These are phyloP conservation scores for Hydra vulgaris DNA, from an alignment of 30 jellyfish, hydroid and myxozoan species.

Conservation along the genomic window DNA sequence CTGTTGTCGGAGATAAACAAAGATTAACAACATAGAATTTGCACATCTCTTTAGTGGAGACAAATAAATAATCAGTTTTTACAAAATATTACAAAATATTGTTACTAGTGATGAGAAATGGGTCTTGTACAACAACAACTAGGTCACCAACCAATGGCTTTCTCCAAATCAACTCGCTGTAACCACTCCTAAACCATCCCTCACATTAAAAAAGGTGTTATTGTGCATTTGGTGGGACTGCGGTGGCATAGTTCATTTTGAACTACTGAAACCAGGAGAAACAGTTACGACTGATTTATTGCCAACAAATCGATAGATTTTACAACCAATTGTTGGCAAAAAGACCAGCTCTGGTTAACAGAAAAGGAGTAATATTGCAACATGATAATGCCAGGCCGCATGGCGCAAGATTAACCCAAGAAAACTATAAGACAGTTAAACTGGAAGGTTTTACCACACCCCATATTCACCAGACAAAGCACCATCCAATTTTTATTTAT, in stretches of 20 bases:
- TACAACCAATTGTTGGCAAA: not conserved
- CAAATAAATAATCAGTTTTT: not conserved
- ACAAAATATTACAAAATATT: not conserved
- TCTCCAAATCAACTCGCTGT: not conserved
- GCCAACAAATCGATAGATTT: not conserved
- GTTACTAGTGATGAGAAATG: not conserved
- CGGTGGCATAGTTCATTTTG: not conserved
- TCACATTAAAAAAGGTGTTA: not conserved
- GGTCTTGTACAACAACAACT: not conserved
- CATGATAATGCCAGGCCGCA: not conserved
- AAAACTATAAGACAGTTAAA: too few species aligned
- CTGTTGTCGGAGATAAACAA: too few species aligned
- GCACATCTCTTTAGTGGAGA: not conserved
- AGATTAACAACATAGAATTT: too few species aligned
- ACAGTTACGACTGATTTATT: not conserved
- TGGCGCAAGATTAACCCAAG: not conserved
- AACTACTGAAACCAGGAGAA: not conserved
- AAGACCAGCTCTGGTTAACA: not conserved
- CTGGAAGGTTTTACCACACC: not conserved
- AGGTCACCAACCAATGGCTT: not conserved
- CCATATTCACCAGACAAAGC: not conserved
- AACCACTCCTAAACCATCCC: not conserved
- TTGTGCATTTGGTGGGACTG: not conserved
- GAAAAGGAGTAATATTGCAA: not conserved
- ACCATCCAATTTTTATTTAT: not conserved